A percentile compares a stretch with the other conserved stretches of the same genome.
Evolutionary conservation across 2,888 invertebrate species (phyloP).

Genomic region (Augochlorella aurata): DNA sequence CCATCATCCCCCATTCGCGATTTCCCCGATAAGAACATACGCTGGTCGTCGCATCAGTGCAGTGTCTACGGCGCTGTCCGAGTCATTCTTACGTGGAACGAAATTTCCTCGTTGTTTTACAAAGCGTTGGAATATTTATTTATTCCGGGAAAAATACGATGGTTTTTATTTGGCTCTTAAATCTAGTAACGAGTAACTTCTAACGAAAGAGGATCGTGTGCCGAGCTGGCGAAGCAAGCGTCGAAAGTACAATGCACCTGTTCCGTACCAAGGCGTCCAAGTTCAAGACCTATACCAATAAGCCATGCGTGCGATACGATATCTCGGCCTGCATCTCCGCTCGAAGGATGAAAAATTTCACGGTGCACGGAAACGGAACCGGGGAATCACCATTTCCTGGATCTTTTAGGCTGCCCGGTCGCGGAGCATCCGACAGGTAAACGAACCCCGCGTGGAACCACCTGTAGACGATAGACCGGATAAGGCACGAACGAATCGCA

Average conservation of each 20-base stretch:
- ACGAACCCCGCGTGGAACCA: slow-evolving; percentile 37
- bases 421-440: slow-evolving; percentile 15
- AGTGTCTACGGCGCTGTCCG: background rate
- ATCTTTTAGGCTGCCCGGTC: slow-evolving; percentile 18
- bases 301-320: background rate
- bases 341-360: slow-evolving; percentile 6
- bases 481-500: slow-evolving; percentile 55
- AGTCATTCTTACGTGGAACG: slow-evolving; percentile 3
- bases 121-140: no score
- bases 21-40: slow-evolving; percentile 49
- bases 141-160: no score
- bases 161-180: no score
- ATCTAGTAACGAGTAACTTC: background rate
- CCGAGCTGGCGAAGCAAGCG: background rate
- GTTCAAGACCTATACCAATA: background rate
- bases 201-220: background rate
- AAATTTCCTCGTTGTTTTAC: no score
- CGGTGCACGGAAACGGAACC: slow-evolving; percentile 29
- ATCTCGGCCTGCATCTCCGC: background rate
- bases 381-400: slow-evolving; percentile 11
- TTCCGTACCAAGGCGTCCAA: background rate
- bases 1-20: slow-evolving; percentile 53
- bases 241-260: slow-evolving; percentile 1
- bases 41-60: background rate
- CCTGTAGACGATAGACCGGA: slow-evolving; percentile 53